phyloP scores from a whole-genome alignment of 2,888 invertebrate genomes.

The Abscondita cerata region DNA sequence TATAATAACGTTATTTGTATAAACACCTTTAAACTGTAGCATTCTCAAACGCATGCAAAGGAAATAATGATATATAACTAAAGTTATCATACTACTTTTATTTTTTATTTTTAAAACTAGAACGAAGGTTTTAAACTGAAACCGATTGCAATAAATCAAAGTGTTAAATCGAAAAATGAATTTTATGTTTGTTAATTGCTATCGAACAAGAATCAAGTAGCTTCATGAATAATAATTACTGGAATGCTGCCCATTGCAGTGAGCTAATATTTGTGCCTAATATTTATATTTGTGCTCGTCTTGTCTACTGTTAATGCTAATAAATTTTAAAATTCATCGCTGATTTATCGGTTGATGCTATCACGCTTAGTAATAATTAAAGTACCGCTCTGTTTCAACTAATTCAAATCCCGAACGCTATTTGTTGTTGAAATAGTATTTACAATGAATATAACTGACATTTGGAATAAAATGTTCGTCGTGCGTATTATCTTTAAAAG shows the following conservation, averaged over 20 bases:
- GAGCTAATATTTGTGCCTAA: conserved; percentile 55
- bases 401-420: not conserved
- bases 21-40: too few species aligned
- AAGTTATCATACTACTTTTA: too few species aligned
- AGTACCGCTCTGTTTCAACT: conserved; percentile 14
- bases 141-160: conserved; percentile 10
- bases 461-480: not conserved
- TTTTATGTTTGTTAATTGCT: conserved; percentile 18
- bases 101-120: too few species aligned
- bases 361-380: conserved; percentile 41
- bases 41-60: too few species aligned
- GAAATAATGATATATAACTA: too few species aligned
- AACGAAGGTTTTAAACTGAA: not conserved
- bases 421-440: conserved; percentile 2
- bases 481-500: not conserved
- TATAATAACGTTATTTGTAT: too few species aligned
- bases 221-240: conserved; percentile 34
- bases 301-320: conserved; percentile 55
- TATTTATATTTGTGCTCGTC: conserved; percentile 56
- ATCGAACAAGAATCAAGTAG: conserved; percentile 25
- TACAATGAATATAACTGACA: not conserved
- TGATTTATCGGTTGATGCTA: conserved; percentile 55
- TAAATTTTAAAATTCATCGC: conserved; percentile 54
- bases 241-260: conserved; percentile 42
- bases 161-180: conserved; percentile 14